Base-by-base conservation (phyloP, 2,888 invertebrate genomes). In the Imbricaverruca yamaguchii region DNA sequence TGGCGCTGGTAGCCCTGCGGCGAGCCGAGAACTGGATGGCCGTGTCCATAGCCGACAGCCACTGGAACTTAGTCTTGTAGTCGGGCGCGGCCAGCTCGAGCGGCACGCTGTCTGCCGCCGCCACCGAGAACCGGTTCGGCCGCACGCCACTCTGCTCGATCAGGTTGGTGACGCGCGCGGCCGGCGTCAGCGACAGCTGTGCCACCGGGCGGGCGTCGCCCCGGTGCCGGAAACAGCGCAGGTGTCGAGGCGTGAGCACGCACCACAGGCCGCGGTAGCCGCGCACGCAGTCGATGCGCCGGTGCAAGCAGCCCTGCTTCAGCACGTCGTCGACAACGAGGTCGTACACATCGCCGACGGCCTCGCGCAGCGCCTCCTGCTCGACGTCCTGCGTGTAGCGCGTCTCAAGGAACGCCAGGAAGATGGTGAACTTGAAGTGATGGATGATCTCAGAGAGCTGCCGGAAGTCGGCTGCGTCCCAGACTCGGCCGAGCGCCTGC, bases 21-120 rank as follows among this genome's bases (percentile, higher is more conserved):
- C 0, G 91, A 91, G 0, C 90, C 0, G 92, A 92, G 85, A 93
- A 91, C 53, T 92, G 91, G 18, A 93, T 91, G 7, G 93, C 93
- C 83, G 91, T 89, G 81, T 92, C 91, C 11, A 94, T 86, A 0
- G 92, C 91, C n/a, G 93, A 91, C 83, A 93, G 88, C 93, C 93
- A 93, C 87, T 93, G 93, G 59, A 93, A 88, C 80, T 93, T 90
- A 84, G 92, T 92, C 89, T 91, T 92, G 85, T 93, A 93, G 87
- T 93, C 93, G 83, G 91, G 90, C 53, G 93, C 91, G 18, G 91
- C 92, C 63, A 93, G 89, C 85, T 93, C 93, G 85, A 92, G 92
- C n/a, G 91, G 91, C 78, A 81, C 81, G 83, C 93, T 89, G 84
- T 93, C 93, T 0, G 91, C 90, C 0, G 92, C 90, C 0, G 92